Conservation (phyloP, 2,113 vertebrate species). For the Phrynosoma platyrhinos region DNA sequence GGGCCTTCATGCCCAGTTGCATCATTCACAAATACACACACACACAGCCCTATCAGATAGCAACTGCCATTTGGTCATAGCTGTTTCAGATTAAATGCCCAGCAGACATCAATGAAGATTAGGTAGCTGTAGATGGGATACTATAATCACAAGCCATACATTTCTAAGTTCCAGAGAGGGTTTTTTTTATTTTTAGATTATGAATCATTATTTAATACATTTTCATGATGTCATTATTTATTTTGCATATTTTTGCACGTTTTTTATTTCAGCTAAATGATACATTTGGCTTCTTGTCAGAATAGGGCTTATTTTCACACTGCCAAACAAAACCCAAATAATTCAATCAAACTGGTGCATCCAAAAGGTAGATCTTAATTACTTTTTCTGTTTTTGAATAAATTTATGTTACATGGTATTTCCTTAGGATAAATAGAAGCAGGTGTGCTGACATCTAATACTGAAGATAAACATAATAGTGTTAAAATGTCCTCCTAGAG, state of each 20-base stretch:
- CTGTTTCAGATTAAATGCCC: not conserved
- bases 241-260: slow-evolving; percentile 33
- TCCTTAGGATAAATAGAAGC: slow-evolving; percentile 58
- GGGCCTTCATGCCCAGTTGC: not conserved
- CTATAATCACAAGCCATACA: slow-evolving; percentile 31
- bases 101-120: slow-evolving; percentile 25
- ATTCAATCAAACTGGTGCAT: slow-evolving; percentile 45
- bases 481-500: slow-evolving; percentile 71
- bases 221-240: not conserved
- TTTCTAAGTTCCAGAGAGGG: slow-evolving; percentile 48
- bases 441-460: slow-evolving; percentile 54
- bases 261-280: slow-evolving; percentile 22
- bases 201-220: slow-evolving; percentile 32
- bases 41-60: too few relatives aligned
- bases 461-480: slow-evolving; percentile 64
- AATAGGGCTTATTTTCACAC: slow-evolving; percentile 52
- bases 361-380: slow-evolving; percentile 54
- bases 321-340: slow-evolving; percentile 51
- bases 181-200: slow-evolving; percentile 29
- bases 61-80: not conserved
- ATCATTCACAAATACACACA: not conserved
- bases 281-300: slow-evolving; percentile 38
- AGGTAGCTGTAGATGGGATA: not conserved
- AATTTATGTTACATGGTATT: slow-evolving; percentile 42
- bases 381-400: slow-evolving; percentile 52